A percentile compares a stretch with the other conserved stretches of the same genome.
Conservation (phyloP, 2,888 invertebrate species). For the Drosophila lacicola region DNA sequence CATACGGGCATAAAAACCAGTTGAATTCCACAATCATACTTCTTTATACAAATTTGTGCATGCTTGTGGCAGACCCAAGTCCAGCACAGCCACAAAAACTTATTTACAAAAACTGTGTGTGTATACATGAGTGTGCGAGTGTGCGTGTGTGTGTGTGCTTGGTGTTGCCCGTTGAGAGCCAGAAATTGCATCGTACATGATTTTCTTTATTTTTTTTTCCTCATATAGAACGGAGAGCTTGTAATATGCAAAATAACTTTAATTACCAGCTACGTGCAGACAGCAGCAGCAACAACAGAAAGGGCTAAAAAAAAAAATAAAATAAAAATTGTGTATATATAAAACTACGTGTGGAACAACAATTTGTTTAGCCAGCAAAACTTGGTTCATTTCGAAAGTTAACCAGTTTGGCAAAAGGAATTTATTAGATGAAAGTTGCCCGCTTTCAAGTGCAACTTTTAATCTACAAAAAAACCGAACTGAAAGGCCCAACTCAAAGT, state of each 20-base stretch:
- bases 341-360: slow-evolving; percentile 9
- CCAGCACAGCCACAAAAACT: slow-evolving; percentile 31
- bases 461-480: neutral
- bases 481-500: neutral
- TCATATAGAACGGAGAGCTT: slow-evolving; percentile 34
- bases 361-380: slow-evolving; percentile 34
- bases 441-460: neutral
- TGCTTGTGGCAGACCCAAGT: slow-evolving; percentile 29
- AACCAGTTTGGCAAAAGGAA: slow-evolving; percentile 14
- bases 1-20: neutral
- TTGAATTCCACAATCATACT: slow-evolving; percentile 12
- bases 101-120: slow-evolving; percentile 36
- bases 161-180: slow-evolving; percentile 26
- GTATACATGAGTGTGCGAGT: neutral
- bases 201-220: slow-evolving; percentile 33
- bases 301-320: neutral
- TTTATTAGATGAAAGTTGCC: neutral
- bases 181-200: slow-evolving; percentile 40
- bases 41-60: slow-evolving; percentile 21
- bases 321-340: slow-evolving; percentile 1
- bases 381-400: slow-evolving; percentile 39
- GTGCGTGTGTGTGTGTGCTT: slow-evolving; percentile 12
- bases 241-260: slow-evolving; percentile 68
- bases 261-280: slow-evolving; percentile 57
- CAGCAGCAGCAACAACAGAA: slow-evolving; percentile 22